phyloP scores from a whole-genome alignment of 2,888 invertebrate genomes.

The Scaptomyza flava region DNA sequence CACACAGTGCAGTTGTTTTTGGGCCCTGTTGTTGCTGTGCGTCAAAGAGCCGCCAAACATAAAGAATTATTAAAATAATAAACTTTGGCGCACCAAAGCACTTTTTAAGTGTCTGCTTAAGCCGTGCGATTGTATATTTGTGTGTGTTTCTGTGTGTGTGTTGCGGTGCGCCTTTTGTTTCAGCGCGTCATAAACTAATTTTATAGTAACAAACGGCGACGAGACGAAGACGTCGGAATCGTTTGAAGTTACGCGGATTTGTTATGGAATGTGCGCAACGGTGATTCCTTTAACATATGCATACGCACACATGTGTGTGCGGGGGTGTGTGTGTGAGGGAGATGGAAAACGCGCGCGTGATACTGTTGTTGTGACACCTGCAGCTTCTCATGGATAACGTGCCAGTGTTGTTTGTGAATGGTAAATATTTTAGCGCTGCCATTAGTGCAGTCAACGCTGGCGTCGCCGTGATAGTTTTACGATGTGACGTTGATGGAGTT shows the following conservation, averaged over 20 bases:
- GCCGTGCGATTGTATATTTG: conserved; percentile 10
- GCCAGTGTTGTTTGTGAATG: conserved; percentile 29
- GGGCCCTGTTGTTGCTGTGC: conserved; percentile 49
- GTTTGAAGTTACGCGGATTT: conserved; percentile 64
- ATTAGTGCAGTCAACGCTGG: conserved; percentile 60
- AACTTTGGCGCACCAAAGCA: conserved; percentile 63
- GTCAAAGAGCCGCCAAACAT: conserved; percentile 67
- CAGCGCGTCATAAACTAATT: conserved; percentile 70
- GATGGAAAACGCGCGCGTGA: conserved; percentile 6
- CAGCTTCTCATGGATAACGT: conserved; percentile 28
- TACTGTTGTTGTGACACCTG: conserved; percentile 63
- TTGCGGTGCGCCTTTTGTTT: conserved; percentile 28
- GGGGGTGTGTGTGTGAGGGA: background rate
- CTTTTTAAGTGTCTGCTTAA: conserved; percentile 70
- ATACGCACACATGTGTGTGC: background rate
- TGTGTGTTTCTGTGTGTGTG: conserved; percentile 11
- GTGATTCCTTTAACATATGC: conserved; percentile 43
- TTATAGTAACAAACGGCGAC: conserved; percentile 70
- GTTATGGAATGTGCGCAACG: conserved; percentile 53
- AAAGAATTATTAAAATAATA: conserved; percentile 76
- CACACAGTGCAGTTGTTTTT: conserved; percentile 61
- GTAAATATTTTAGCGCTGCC: conserved; percentile 43
- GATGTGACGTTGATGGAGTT: conserved; percentile 31
- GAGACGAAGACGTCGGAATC: conserved; percentile 46
- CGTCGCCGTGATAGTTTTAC: conserved; percentile 48